A percentile compares a stretch with the other conserved stretches of the same genome.
These are phyloP conservation scores for Callyntrura guangdongensis DNA, from an alignment of 2,888 invertebrate species.

Conservation along the genomic window DNA sequence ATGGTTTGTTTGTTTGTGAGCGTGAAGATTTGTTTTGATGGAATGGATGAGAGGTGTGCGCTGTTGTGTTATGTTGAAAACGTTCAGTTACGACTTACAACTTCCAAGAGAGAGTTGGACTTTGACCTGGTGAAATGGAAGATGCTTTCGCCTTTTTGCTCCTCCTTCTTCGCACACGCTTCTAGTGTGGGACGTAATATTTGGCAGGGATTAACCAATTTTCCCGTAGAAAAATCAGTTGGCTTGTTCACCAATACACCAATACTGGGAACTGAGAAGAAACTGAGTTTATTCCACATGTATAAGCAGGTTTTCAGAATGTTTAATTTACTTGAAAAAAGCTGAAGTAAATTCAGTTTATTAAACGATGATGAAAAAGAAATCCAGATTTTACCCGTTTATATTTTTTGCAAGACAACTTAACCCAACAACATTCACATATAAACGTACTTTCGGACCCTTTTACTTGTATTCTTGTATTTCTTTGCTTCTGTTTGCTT, in stretches of 20 bases:
- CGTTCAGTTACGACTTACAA: not conserved
- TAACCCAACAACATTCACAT: not conserved
- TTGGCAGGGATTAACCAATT: slow-evolving; percentile 26
- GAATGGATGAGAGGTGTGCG: slow-evolving; percentile 4
- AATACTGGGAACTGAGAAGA: too few relatives aligned
- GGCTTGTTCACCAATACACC: too few relatives aligned
- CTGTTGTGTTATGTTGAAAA: too few relatives aligned
- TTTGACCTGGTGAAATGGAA: slow-evolving; percentile 63
- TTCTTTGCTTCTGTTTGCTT: not conserved
- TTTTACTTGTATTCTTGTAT: not conserved
- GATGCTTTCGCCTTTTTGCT: slow-evolving; percentile 46
- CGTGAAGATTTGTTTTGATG: not conserved
- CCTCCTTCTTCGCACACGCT: slow-evolving; percentile 10
- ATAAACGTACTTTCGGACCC: not conserved
- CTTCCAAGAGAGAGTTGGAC: slow-evolving; percentile 48
- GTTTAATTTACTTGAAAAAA: not conserved
- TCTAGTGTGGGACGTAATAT: slow-evolving; percentile 52
- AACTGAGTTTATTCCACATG: too few relatives aligned
- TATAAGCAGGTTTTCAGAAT: not conserved
- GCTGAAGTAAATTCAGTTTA: not conserved
- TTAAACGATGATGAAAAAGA: slow-evolving; percentile 10
- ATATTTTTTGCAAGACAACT: slow-evolving; percentile 1
- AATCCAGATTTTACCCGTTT: slow-evolving; percentile 57
- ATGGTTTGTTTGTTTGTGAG: not conserved
- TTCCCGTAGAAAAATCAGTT: not conserved